A percentile compares a stretch with the other conserved stretches of the same genome.
Evolutionary conservation across 1,140 invertebrate species (phyloP).

Genomic region (Drosophila virilis): DNA sequence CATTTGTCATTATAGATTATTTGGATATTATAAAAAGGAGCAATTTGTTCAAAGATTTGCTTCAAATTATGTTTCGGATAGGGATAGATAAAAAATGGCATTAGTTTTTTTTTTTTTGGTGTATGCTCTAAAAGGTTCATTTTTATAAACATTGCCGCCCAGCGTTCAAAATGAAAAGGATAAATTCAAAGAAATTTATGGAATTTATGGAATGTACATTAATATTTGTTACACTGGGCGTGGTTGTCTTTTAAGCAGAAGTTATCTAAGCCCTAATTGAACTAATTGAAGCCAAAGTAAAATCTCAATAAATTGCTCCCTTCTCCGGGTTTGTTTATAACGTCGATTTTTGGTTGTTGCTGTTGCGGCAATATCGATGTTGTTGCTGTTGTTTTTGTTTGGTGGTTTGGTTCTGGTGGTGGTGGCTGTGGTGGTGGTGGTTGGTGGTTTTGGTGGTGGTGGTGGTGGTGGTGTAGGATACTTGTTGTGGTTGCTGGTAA

Average conservation of each 20-base stretch:
- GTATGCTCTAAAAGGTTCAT: not conserved
- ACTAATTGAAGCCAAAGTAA: conserved; percentile 31
- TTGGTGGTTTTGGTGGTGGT: conserved; percentile 49
- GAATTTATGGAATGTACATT: not conserved
- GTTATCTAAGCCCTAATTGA: conserved; percentile 4
- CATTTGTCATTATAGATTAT: conserved; percentile 18
- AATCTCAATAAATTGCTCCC: conserved; percentile 61
- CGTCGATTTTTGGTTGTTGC: conserved; percentile 41
- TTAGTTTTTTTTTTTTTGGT: conserved; percentile 46
- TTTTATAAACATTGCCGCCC: conserved; percentile 70
- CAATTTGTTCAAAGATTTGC: conserved; percentile 79
- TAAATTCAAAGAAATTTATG: not conserved
- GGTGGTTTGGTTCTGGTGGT: conserved; percentile 43
- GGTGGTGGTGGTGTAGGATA: conserved; percentile 67
- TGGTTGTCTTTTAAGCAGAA: conserved; percentile 27
- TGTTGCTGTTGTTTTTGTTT: conserved; percentile 44
- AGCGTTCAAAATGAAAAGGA: conserved; percentile 44
- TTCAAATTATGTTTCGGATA: conserved; percentile 54
- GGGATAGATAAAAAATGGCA: conserved; percentile 37
- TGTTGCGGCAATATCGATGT: conserved; percentile 38
- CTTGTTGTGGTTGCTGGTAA: conserved; percentile 18
- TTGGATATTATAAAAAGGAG: conserved; percentile 71
- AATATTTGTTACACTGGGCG: conserved; percentile 67
- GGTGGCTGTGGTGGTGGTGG: conserved; percentile 33
- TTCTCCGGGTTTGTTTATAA: conserved; percentile 44